Percentiles rank a stretch among this genome's conserved stretches.
phyloP scores from a whole-genome alignment of 2,797 vertebrate genomes.

The Anniella stebbinsi region DNA sequence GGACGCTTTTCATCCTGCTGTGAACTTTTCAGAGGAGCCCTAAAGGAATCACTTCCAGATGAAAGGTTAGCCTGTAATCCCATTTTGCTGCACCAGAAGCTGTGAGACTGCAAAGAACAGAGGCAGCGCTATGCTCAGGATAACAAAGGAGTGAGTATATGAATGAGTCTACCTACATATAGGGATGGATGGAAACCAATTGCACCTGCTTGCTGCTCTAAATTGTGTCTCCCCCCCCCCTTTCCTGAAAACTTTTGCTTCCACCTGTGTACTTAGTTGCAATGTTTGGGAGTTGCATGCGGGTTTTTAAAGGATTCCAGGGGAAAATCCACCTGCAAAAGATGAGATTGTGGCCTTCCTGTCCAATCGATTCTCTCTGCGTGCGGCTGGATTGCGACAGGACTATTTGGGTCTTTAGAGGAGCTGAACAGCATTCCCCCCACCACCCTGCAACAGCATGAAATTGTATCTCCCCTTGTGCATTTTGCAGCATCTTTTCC shows the following conservation, averaged over 20 bases:
- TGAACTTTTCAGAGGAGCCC: constrained; percentile 51
- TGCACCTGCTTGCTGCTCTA: neutral
- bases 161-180: neutral
- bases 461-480: accelerated
- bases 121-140: neutral
- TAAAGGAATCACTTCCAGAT: constrained; percentile 40
- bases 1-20: constrained; percentile 13
- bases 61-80: constrained; percentile 50
- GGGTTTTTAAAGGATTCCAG: neutral
- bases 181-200: neutral
- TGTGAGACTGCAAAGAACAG: neutral
- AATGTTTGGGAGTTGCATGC: accelerated
- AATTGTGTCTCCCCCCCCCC: no score
- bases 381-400: no score
- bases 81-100: constrained; percentile 38
- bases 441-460: neutral
- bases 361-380: neutral
- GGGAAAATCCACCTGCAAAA: neutral
- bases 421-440: no score
- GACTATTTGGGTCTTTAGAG: no score
- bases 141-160: constrained; percentile 39
- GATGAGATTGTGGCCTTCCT: neutral
- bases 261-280: neutral
- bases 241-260: neutral
- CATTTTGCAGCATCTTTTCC: neutral